phyloP scores from a whole-genome alignment of 2,888 invertebrate species.

The Digitonthophagus gazella region DNA sequence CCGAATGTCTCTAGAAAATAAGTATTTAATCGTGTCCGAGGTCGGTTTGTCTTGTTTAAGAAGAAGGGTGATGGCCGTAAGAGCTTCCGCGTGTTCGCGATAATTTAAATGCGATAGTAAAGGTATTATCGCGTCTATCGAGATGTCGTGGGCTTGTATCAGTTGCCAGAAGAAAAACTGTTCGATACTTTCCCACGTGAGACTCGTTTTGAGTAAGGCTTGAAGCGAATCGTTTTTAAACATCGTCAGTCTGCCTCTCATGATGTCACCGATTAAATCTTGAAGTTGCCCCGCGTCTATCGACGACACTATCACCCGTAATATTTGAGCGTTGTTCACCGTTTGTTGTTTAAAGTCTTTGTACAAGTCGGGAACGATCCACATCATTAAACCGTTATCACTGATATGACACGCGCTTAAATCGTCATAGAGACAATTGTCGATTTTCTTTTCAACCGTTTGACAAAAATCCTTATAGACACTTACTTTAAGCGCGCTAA shows the following conservation, averaged over 20 bases:
- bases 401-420: slow-evolving; percentile 85
- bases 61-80: slow-evolving; percentile 85
- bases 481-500: slow-evolving; percentile 72
- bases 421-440: slow-evolving; percentile 74
- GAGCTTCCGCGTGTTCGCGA: slow-evolving; percentile 86
- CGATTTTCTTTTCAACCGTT: slow-evolving; percentile 69
- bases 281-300: slow-evolving; percentile 89
- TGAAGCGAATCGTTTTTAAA: slow-evolving; percentile 76
- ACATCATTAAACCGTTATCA: slow-evolving; percentile 85
- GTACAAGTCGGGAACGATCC: slow-evolving; percentile 90
- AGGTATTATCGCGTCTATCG: slow-evolving; percentile 84
- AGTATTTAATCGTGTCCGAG: slow-evolving; percentile 77
- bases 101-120: slow-evolving; percentile 75
- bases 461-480: slow-evolving; percentile 89
- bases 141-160: slow-evolving; percentile 89
- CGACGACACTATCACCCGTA: slow-evolving; percentile 86
- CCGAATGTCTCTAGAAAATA: slow-evolving; percentile 71
- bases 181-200: slow-evolving; percentile 96
- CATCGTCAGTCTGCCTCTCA: slow-evolving; percentile 84
- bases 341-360: slow-evolving; percentile 85
- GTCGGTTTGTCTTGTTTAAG: slow-evolving; percentile 90
- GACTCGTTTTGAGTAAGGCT: slow-evolving; percentile 74
- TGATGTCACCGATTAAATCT: slow-evolving; percentile 84
- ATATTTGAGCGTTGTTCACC: slow-evolving; percentile 82
- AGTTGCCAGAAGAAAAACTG: slow-evolving; percentile 98